Percentiles rank a stretch among this genome's conserved stretches.
phyloP scores from a whole-genome alignment of 2,797 vertebrate species.

The Sebastes steindachneri region DNA sequence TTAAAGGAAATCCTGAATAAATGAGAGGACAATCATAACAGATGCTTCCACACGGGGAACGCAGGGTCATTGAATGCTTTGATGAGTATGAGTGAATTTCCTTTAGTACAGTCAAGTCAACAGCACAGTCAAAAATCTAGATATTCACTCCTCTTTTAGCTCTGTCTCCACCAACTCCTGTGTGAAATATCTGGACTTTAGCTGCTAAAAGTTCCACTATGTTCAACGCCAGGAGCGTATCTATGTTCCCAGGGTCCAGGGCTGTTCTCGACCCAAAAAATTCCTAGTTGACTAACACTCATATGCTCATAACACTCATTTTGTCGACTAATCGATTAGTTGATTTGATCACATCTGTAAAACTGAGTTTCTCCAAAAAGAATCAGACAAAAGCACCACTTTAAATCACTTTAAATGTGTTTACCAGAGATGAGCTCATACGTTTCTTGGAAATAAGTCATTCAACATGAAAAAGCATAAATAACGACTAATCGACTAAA shows the following conservation, averaged over 20 bases:
- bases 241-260: background rate
- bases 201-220: background rate
- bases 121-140: background rate
- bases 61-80: background rate
- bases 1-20: no score
- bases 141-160: background rate
- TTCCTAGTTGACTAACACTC: background rate
- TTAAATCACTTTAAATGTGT: background rate
- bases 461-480: background rate
- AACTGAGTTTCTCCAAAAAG: background rate
- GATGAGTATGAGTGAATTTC: background rate
- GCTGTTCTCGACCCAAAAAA: background rate
- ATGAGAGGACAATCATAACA: no score
- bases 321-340: background rate
- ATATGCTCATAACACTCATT: background rate
- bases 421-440: background rate
- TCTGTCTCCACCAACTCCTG: background rate
- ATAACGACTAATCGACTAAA: background rate
- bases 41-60: background rate
- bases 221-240: background rate
- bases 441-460: background rate
- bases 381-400: background rate
- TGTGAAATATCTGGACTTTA: background rate
- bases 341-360: background rate
- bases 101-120: rapidly evolving